These are phyloP conservation scores for Anarrhichthys ocellatus DNA, from an alignment of 2,113 vertebrate species.

Conservation along the genomic window DNA sequence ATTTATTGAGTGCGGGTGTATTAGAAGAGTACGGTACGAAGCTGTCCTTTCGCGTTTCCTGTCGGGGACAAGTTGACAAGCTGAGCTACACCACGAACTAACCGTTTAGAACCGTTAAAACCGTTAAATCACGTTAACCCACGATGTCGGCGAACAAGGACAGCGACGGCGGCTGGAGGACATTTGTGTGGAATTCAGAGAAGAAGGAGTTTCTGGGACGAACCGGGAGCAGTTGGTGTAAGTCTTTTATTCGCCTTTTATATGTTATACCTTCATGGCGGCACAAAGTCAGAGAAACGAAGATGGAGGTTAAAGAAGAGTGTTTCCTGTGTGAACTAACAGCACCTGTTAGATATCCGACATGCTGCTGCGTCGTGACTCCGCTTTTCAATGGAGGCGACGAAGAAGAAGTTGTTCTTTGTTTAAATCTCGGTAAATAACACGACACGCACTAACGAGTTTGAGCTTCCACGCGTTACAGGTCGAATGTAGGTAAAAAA, in stretches of 20 bases:
- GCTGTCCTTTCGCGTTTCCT: slow-evolving; percentile 79
- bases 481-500: slow-evolving; percentile 2
- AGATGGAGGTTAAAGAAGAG: too few relatives aligned
- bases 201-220: slow-evolving; percentile 93
- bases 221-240: slow-evolving; percentile 92
- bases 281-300: too few relatives aligned
- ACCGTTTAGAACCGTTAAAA: too few relatives aligned
- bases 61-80: slow-evolving; percentile 59
- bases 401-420: slow-evolving; percentile 28
- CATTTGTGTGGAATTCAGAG: slow-evolving; percentile 93
- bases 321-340: neutral
- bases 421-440: neutral
- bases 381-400: slow-evolving; percentile 61
- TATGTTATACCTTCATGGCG: too few relatives aligned
- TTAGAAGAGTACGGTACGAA: slow-evolving; percentile 67
- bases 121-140: too few relatives aligned
- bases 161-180: slow-evolving; percentile 89
- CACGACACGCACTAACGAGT: neutral
- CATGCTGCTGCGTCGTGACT: slow-evolving; percentile 76
- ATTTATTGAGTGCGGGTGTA: slow-evolving; percentile 32
- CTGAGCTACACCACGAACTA: neutral
- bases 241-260: slow-evolving; percentile 71
- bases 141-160: slow-evolving; percentile 89
- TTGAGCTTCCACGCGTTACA: neutral
- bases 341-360: slow-evolving; percentile 82